Evolutionary conservation across 2,797 vertebrate genomes (phyloP).

Genomic region (Thaleichthys pacificus): DNA sequence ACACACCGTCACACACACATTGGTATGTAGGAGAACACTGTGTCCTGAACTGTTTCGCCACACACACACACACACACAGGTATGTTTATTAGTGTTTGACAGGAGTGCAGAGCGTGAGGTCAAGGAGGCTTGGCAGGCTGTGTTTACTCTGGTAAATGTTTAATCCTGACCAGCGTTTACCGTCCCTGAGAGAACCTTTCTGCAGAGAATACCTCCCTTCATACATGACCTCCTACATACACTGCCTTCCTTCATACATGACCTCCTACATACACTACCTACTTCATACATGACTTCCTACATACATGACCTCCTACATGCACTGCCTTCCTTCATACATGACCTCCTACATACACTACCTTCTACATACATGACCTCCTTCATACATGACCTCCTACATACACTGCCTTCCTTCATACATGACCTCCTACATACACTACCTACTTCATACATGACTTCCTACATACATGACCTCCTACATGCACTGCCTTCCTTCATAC

Average conservation of each 20-base stretch:
- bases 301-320: background rate
- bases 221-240: background rate
- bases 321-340: background rate
- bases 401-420: background rate
- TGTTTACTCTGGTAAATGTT: constrained; percentile 70
- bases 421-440: background rate
- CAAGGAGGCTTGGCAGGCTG: constrained; percentile 46
- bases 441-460: background rate
- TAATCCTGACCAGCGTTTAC: constrained; percentile 57
- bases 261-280: background rate
- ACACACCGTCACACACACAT: background rate
- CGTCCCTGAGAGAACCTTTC: constrained; percentile 25
- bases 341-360: background rate
- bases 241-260: background rate
- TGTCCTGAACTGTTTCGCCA: background rate
- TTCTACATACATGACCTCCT: too few species aligned
- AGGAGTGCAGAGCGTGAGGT: constrained; percentile 51
- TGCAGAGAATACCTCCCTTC: background rate
- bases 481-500: background rate
- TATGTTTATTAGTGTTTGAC: constrained; percentile 47
- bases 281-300: background rate
- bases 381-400: background rate
- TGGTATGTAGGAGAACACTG: background rate
- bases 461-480: background rate
- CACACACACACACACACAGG: constrained; percentile 3